Conservation (phyloP, 2,113 vertebrate species). For the Varanus komodoensis region DNA sequence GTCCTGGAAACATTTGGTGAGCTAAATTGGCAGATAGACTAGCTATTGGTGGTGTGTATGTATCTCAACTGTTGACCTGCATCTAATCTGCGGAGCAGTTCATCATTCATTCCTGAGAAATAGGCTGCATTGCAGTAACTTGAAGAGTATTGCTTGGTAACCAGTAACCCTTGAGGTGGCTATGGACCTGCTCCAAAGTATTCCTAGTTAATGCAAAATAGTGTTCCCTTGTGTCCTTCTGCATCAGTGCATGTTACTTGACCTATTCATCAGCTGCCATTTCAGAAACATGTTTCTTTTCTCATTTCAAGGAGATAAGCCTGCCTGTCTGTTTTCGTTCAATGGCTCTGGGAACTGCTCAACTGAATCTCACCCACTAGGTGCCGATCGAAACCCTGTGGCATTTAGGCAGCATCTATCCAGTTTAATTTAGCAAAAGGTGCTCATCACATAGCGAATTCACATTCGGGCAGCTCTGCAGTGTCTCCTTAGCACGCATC, state of each 20-base stretch:
- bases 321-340: neutral
- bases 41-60: neutral
- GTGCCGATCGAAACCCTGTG: neutral
- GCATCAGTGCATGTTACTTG: conserved; percentile 14
- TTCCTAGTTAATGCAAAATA: conserved; percentile 63
- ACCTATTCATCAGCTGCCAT: neutral
- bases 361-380: neutral
- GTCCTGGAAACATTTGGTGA: neutral
- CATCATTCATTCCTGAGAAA: neutral
- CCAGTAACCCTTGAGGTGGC: conserved; percentile 54
- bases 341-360: neutral
- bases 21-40: neutral
- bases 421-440: neutral
- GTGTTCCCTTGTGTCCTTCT: conserved; percentile 3
- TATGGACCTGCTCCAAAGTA: conserved; percentile 48
- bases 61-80: neutral
- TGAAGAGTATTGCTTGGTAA: neutral
- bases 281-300: neutral
- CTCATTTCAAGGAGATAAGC: neutral
- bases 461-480: neutral
- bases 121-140: neutral
- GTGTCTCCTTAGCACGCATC: too few species aligned
- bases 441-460: neutral
- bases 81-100: neutral
- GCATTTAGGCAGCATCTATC: neutral